Base-by-base conservation (phyloP, 2,888 invertebrate species). In the Eupithecia tripunctaria region DNA sequence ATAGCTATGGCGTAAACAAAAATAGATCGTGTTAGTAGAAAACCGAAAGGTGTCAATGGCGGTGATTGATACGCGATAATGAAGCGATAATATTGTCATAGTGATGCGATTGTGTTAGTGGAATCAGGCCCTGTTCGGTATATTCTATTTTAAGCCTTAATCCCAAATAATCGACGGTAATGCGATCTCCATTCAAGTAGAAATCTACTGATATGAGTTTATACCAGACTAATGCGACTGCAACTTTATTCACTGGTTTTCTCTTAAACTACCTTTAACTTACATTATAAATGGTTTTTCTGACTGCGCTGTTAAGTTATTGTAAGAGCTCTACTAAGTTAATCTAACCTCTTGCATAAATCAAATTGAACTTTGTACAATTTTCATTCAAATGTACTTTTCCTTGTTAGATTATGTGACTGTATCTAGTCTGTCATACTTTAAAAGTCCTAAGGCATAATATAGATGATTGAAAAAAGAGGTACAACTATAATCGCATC, bases 151-250 rank as follows among this genome's bases (percentile, higher is more conserved):
- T 29, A 60, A 60, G 15, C 29, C 18, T 21, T 8, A 51, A 10
- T 21, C 47, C 21, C 47, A 10, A 10, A 21, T 21, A 51, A 60
- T 56, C 25, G 29, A 29, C 18, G 7, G n/a, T 38, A 14, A 64
- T 38, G 38, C 62, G 72, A 74, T 66, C 62, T 64, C 65, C 64
- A 51, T 67, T 82, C 82, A 77, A 79, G 82, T 85, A 84, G 84
- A 87, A 87, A 79, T 79, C 79, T 80, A 82, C 82, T 82, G 86
- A 88, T 87, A 88, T 85, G 78, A 82, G 80, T 84, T 83, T 85
- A 84, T 83, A 85, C 84, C 83, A 79, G 73, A 18, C 36, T n/a
- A 63, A n/a, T 63, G 62, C 67, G 77, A 70, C 70, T 81, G 81
- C 85, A 82, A 73, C 79, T 74, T 74, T 75, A 75, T 78, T 75